Conservation (phyloP, 1,140 invertebrate genomes). For the Trachymyrmex cornetzi region DNA sequence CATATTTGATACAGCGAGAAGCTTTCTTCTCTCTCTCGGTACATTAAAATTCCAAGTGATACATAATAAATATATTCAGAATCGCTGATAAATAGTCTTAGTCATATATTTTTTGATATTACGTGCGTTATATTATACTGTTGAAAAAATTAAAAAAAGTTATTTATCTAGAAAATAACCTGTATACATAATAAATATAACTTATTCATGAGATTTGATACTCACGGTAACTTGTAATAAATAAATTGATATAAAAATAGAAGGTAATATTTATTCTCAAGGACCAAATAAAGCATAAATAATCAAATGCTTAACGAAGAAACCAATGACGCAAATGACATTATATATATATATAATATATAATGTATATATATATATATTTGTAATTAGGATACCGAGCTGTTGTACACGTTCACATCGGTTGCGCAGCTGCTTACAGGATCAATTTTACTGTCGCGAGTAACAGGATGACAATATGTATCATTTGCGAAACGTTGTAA, state of each 20-base stretch:
- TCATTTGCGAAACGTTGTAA: conserved; percentile 30
- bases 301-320: conserved; percentile 5
- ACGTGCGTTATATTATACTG: not conserved
- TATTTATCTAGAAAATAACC: not conserved
- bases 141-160: not conserved
- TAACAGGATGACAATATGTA: conserved; percentile 41
- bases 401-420: conserved; percentile 10
- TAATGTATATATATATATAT: no score
- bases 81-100: not conserved
- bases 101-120: not conserved
- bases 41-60: not conserved
- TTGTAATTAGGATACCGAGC: conserved; percentile 4
- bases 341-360: no score
- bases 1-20: not conserved
- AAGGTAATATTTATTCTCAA: not conserved
- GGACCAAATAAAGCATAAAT: not conserved
- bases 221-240: not conserved
- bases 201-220: not conserved
- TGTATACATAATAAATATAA: not conserved
- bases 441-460: conserved; percentile 33
- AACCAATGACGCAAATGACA: conserved; percentile 10
- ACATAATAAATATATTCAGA: not conserved
- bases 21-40: not conserved
- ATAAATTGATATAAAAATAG: not conserved
- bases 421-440: conserved; percentile 40